Evolutionary conservation across 1,140 invertebrate species (phyloP).

Genomic region (Pollicipes pollicipes): DNA sequence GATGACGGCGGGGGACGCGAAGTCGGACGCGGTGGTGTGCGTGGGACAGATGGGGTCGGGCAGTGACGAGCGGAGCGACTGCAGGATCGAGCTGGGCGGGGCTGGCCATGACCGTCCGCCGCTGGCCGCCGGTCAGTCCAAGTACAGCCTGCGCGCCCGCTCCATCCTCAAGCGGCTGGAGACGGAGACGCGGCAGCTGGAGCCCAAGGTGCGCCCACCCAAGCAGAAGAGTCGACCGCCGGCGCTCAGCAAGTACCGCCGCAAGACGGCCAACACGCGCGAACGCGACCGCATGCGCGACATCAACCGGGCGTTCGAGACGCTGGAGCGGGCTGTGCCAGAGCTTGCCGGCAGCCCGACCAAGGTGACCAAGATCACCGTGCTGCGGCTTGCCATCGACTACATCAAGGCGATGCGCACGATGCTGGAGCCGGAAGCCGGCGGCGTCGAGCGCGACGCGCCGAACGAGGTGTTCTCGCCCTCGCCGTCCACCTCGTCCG

Average conservation of each 20-base stretch:
- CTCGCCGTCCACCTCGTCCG: not conserved
- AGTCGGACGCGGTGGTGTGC: too few relatives aligned
- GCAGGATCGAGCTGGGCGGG: too few relatives aligned
- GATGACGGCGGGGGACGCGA: too few relatives aligned
- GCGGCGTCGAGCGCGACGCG: not conserved
- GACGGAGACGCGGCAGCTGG: constrained; percentile 21
- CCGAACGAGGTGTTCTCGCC: not conserved
- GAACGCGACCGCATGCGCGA: constrained; percentile 68
- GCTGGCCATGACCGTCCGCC: too few relatives aligned
- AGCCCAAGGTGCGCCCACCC: not conserved
- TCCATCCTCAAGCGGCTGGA: constrained; percentile 34
- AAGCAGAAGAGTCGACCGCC: constrained; percentile 8
- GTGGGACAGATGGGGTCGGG: too few relatives aligned
- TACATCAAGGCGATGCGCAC: constrained; percentile 11
- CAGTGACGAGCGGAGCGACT: too few relatives aligned
- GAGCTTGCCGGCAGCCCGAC: constrained; percentile 7
- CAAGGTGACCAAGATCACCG: constrained; percentile 14
- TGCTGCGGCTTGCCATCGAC: constrained; percentile 12
- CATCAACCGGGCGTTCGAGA: constrained; percentile 63
- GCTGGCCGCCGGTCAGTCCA: constrained; percentile 7
- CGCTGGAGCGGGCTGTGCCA: constrained; percentile 10
- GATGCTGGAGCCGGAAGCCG: not conserved
- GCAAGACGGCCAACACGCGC: constrained; percentile 71
- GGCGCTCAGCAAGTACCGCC: constrained; percentile 44
- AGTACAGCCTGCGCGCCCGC: constrained; percentile 34